Conservation (phyloP, 2,797 vertebrate genomes). For the Eulemur coronatus region DNA sequence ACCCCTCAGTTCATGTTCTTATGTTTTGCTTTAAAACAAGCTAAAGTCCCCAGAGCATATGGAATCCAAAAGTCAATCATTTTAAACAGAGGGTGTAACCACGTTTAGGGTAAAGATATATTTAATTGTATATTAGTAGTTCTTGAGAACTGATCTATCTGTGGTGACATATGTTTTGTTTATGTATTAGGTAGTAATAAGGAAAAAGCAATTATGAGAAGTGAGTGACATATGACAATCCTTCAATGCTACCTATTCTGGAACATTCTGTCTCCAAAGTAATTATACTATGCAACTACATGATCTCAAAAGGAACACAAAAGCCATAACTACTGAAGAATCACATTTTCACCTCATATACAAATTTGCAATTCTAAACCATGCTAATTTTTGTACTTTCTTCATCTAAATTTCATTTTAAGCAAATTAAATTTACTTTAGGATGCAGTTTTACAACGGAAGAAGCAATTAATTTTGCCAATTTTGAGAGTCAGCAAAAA, state of each 20-base stretch:
- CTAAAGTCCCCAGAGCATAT: background rate
- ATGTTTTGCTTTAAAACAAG: background rate
- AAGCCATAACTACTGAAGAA: background rate
- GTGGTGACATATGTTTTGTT: background rate
- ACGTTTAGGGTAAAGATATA: background rate
- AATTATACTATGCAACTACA: background rate
- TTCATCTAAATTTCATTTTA: background rate
- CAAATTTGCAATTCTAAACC: background rate
- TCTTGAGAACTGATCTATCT: background rate
- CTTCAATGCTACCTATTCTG: background rate
- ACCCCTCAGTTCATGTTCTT: background rate
- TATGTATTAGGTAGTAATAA: background rate
- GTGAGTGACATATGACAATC: background rate
- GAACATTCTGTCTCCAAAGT: background rate
- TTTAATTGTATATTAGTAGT: background rate
- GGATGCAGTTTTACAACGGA: background rate
- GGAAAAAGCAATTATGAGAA: background rate
- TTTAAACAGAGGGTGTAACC: background rate
- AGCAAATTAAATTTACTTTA: constrained; percentile 38
- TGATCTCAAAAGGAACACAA: background rate
- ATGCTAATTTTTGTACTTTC: background rate
- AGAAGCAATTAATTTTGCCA: background rate
- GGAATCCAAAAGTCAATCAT: background rate
- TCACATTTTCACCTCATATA: background rate
- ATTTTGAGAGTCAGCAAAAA: background rate